Evolutionary conservation across 1,140 invertebrate species (phyloP).

Genomic region (Wasmannia auropunctata): DNA sequence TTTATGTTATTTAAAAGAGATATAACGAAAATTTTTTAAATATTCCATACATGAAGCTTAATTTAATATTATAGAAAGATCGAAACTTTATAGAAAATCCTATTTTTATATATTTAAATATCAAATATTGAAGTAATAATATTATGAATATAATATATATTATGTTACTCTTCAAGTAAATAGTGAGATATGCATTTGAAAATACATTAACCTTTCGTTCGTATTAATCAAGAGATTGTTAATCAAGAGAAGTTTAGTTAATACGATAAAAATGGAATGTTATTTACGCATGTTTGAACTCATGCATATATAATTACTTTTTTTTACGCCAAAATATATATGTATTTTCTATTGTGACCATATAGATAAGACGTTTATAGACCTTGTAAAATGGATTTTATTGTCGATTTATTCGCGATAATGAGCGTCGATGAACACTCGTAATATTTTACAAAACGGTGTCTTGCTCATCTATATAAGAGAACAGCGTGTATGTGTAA

Average conservation of each 20-base stretch:
- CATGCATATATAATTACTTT: neutral
- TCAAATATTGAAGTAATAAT: no score
- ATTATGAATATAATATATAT: slow-evolving; percentile 28
- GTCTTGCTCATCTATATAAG: slow-evolving; percentile 4
- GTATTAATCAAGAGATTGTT: slow-evolving; percentile 30
- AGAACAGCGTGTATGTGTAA: slow-evolving; percentile 15
- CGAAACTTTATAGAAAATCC: neutral
- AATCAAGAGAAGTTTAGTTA: slow-evolving; percentile 13
- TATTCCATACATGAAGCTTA: neutral
- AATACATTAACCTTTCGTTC: neutral
- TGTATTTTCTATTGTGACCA: neutral
- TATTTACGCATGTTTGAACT: neutral
- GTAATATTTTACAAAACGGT: neutral
- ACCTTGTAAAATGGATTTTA: slow-evolving; percentile 10
- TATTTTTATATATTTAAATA: neutral
- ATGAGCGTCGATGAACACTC: neutral
- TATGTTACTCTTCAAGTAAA: neutral
- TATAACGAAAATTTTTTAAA: neutral
- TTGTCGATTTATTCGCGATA: neutral
- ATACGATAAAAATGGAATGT: neutral
- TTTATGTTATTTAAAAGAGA: neutral
- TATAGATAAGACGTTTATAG: slow-evolving; percentile 18
- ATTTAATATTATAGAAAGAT: neutral
- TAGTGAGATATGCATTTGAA: neutral
- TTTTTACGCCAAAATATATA: neutral